Percentiles rank a stretch among this genome's conserved stretches.
Evolutionary conservation across 53 echinoderm and acorn worm species (phyloP).

Genomic region (Arbacia lixula): DNA sequence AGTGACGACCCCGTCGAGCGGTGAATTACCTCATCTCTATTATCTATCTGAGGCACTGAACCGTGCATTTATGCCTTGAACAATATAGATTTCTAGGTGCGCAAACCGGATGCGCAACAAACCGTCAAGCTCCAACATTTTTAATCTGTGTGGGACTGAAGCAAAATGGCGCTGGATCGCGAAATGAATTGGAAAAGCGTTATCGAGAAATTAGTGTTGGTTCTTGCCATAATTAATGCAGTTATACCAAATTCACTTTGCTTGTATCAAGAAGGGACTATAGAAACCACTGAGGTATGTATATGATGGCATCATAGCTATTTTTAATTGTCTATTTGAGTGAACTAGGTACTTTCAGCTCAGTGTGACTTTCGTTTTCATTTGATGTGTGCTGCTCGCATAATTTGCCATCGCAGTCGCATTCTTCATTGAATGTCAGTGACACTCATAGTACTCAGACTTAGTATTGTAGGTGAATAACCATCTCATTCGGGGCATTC

Average conservation of each 20-base stretch:
- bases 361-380: too few species aligned
- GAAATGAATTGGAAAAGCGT: not conserved
- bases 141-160: not conserved
- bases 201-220: not conserved
- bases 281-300: constrained; percentile 29
- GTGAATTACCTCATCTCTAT: not conserved
- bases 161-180: constrained; percentile 18
- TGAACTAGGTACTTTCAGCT: too few species aligned
- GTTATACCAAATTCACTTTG: constrained; percentile 12
- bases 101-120: not conserved
- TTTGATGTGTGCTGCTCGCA: too few species aligned
- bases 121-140: not conserved
- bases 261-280: constrained; percentile 52
- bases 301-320: not conserved
- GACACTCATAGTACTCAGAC: too few species aligned
- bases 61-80: not conserved
- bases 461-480: too few species aligned
- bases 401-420: too few species aligned
- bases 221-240: constrained; percentile 25
- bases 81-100: not conserved
- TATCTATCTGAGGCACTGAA: too few species aligned
- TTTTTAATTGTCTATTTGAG: too few species aligned
- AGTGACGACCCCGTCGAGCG: not conserved
- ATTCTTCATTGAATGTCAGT: too few species aligned
- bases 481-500: too few species aligned